phyloP scores from a whole-genome alignment of 1,140 invertebrate genomes.

The Plodia interpunctella region DNA sequence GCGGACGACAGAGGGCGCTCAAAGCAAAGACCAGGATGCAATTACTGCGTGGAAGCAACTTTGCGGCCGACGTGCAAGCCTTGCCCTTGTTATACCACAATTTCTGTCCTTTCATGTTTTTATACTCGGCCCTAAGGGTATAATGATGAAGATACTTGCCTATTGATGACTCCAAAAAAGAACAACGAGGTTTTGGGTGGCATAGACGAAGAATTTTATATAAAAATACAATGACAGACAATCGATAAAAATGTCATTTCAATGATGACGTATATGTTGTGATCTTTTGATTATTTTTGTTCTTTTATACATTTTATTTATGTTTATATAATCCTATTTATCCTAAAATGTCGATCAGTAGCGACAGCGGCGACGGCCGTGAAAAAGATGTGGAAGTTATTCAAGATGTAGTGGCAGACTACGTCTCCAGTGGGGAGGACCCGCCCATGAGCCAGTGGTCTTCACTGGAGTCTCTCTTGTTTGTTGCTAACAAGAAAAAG shows the following conservation, averaged over 20 bases:
- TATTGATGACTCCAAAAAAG: too few relatives aligned
- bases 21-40: slow-evolving; percentile 60
- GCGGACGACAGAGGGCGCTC: slow-evolving; percentile 62
- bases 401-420: neutral
- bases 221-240: neutral
- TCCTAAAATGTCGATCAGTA: slow-evolving; percentile 5
- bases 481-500: slow-evolving; percentile 22
- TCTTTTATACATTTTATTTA: too few relatives aligned
- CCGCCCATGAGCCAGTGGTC: slow-evolving; percentile 26
- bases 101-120: neutral
- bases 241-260: too few relatives aligned
- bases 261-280: too few relatives aligned
- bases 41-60: slow-evolving; percentile 52
- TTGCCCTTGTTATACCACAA: neutral
- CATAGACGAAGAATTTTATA: neutral
- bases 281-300: too few relatives aligned
- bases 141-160: too few relatives aligned
- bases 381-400: neutral
- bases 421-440: slow-evolving; percentile 11
- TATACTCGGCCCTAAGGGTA: too few relatives aligned
- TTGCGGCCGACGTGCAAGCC: slow-evolving; percentile 18
- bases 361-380: neutral
- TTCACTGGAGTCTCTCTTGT: slow-evolving; percentile 8
- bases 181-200: too few relatives aligned
- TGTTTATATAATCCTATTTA: too few relatives aligned